These are phyloP conservation scores for Aphis gossypii DNA, from an alignment of 1,140 invertebrate species.

Conservation along the genomic window DNA sequence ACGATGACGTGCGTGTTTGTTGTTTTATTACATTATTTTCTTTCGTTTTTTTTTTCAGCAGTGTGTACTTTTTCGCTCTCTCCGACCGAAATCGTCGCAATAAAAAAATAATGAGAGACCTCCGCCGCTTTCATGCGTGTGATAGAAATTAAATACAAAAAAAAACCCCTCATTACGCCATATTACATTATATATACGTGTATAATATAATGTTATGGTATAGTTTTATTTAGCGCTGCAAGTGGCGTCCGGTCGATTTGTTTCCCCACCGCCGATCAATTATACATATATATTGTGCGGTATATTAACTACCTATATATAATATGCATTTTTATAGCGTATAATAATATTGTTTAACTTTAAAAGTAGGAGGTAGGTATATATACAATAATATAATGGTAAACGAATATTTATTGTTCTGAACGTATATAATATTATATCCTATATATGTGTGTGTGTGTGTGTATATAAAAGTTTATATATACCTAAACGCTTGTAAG, in stretches of 20 bases:
- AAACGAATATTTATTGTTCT: too few species aligned
- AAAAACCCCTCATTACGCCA: not conserved
- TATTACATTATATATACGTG: not conserved
- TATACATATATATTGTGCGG: too few species aligned
- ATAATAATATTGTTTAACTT: not conserved
- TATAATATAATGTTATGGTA: not conserved
- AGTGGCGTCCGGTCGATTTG: not conserved
- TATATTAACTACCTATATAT: not conserved
- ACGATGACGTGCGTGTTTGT: conserved; percentile 34
- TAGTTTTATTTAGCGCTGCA: not conserved
- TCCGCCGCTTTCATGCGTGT: not conserved
- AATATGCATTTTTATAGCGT: not conserved
- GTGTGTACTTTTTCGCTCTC: not conserved
- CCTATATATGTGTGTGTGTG: too few species aligned
- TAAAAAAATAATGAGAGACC: conserved; percentile 31
- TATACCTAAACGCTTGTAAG: too few species aligned
- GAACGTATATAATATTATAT: too few species aligned
- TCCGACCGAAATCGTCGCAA: conserved; percentile 24
- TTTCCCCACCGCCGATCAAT: not conserved
- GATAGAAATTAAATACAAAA: not conserved
- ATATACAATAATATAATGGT: not conserved
- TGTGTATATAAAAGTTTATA: too few species aligned
- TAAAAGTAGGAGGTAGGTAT: not conserved
- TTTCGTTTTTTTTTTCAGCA: not conserved
- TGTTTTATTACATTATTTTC: conserved; percentile 18